Evolutionary conservation across 2,797 vertebrate species (phyloP).

Genomic region (Hapalemur alaotrensis): DNA sequence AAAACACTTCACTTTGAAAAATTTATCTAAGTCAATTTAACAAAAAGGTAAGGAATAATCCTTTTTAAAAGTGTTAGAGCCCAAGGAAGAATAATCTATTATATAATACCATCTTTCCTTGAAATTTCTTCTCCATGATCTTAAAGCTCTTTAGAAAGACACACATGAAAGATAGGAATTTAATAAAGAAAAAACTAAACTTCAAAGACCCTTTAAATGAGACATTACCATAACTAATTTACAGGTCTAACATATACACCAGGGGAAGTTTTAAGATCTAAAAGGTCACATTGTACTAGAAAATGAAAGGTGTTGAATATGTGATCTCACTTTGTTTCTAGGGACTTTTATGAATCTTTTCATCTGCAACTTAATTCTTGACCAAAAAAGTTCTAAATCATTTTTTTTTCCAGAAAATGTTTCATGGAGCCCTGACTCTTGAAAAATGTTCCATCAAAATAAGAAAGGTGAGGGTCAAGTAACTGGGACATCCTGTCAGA

Average conservation of each 20-base stretch:
- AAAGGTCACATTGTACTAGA: neutral
- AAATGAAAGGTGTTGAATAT: neutral
- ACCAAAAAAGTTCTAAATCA: neutral
- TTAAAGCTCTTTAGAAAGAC: constrained; percentile 60
- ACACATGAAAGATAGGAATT: constrained; percentile 48
- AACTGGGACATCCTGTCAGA: neutral
- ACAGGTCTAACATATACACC: constrained; percentile 16
- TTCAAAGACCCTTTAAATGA: constrained; percentile 64
- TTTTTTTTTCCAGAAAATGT: neutral
- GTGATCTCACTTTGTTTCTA: constrained; percentile 1
- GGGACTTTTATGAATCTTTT: neutral
- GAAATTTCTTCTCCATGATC: constrained; percentile 60
- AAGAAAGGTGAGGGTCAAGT: neutral
- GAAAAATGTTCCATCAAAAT: neutral
- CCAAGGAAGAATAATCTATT: constrained; percentile 53
- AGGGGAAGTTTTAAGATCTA: neutral
- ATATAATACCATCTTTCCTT: constrained; percentile 35
- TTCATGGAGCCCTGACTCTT: neutral
- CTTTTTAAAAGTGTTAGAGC: constrained; percentile 46
- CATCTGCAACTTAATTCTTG: neutral
- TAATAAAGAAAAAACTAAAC: constrained; percentile 59
- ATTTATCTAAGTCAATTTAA: constrained; percentile 43
- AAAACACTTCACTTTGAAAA: constrained; percentile 59
- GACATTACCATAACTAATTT: constrained; percentile 68
- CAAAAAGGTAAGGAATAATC: constrained; percentile 43